Conservation (phyloP, 2,888 invertebrate species). For the Callyntrura guangdongensis region DNA sequence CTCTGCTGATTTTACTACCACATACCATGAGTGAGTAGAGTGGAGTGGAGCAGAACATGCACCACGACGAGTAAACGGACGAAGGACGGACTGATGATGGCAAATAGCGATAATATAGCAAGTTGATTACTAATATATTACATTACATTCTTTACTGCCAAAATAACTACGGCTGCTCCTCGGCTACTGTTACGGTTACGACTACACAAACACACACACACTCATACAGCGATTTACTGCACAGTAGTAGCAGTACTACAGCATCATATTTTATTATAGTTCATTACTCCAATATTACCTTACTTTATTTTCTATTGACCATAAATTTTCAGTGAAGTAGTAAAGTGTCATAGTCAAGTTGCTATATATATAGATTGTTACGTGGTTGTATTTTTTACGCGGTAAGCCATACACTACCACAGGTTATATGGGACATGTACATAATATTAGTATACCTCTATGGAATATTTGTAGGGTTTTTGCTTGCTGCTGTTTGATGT, state of each 20-base stretch:
- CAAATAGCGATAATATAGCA: conserved; percentile 47
- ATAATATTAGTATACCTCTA: no score
- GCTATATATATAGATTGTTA: neutral
- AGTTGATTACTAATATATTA: conserved; percentile 64
- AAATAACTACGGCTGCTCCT: neutral
- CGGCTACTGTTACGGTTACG: neutral
- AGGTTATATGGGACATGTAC: no score
- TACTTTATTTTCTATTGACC: conserved; percentile 50
- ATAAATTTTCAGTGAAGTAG: conserved; percentile 46
- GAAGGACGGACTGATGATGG: conserved; percentile 49
- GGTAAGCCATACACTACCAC: no score
- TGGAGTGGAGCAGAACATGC: neutral
- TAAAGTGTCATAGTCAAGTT: neutral
- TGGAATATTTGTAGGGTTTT: neutral
- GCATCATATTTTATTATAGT: conserved; percentile 42
- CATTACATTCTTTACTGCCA: conserved; percentile 59
- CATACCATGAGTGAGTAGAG: neutral
- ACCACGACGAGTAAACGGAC: conserved; percentile 25
- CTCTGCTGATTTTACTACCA: neutral
- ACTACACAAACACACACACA: neutral
- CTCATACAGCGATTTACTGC: neutral
- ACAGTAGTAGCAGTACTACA: neutral
- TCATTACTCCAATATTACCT: conserved; percentile 38
- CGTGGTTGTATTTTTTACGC: no score
- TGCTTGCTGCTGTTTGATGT: neutral